Evolutionary conservation across 2,888 invertebrate species (phyloP), one percentile per base, ranked within the genome.

Genomic region (Sclerodermus sp.): DNA sequence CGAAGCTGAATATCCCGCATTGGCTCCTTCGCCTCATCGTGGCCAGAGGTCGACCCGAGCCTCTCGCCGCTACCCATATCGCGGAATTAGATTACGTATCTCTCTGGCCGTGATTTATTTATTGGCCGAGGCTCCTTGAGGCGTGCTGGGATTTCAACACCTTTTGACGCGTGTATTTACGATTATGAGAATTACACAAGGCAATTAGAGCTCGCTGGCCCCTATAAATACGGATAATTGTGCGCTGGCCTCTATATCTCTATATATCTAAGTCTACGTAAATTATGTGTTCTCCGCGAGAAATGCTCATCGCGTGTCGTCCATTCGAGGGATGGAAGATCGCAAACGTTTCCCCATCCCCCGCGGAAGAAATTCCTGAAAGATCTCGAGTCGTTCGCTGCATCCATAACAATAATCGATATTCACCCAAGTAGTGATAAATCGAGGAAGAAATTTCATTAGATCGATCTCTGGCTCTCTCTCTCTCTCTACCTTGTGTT

Each of bases 131-230:
- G 64, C 60, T 64, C 64, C 63, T 63, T 53, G 62, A 65, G 64
- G 61, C 59, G 60, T 59, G 63, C 60, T 57, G 53, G 49, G 52
- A 47, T 71, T 71, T 71, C 71, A 69, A 70, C 71, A 71, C 68
- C 68, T 72, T 59, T 60, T 60, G 60, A 71, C 68, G 66, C 67
- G 68, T 64, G 60, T 66, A 70, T 72, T 72, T 71, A 69, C 71
- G 65, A 69, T 72, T 70, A 70, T 65, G 68, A 66, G 65, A 70
- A 71, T 71, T 71, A 72, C 68, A 62, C 66, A 61, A 66, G 64
- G 66, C 70, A 72, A 70, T 72, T 72, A 69, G 68, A 63, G 60
- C 53, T 58, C 41, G 41, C 54, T 52, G 51, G 60, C 56, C 53
- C 58, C 57, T 64, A 61, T 62, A 68, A 66, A 66, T 62, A 68